Evolutionary conservation across 2,113 vertebrate species (phyloP), one percentile per base, ranked within the genome.

Genomic region (Pipra filicauda): DNA sequence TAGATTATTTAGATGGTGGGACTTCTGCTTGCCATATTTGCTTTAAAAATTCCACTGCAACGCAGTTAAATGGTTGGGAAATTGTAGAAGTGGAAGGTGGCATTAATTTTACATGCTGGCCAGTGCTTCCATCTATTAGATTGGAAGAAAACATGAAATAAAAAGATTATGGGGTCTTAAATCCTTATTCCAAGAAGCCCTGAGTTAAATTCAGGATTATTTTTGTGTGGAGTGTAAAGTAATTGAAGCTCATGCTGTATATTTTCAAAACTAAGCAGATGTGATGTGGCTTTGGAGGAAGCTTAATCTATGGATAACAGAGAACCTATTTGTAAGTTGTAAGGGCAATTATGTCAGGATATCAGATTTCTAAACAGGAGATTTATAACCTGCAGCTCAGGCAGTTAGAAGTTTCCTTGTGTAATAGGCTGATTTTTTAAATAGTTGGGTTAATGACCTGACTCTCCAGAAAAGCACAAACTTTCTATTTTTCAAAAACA

Each of bases 221-320:
- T 96, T 96, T 94, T 69, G 91, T 88, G 87, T 4, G 21, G 64
- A 83, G 77, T 81, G 87, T 88, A 96, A 88, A 96, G 96, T 96
- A 95, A 94, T 93, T 87, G 91, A 95, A 95, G 83, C 85, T 97
- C 44, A 2, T 77, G 91, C 91, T 95, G 95, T 96, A 90, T 95
- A 91, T 93, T 96, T 97, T 97, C 93, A 86, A 96, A 95, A 92
- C 93, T 88, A 91, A 96, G 91, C 51, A 89, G 91, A 87, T 96
- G 92, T 94, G 97, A 96, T 90, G 94, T 88, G 95, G 93, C 96
- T 97, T 88, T 95, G 82, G 96, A 96, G 91, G 95, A 97, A 96
- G 97, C 96, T 94, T 98, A 98, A 98, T 97, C 97, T 96, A 52
- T 37, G 94, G 96, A 97, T 98, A 97, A 97, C 91, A 95, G 95